Percentiles rank a stretch among this genome's conserved stretches.
Conservation (phyloP, 2,797 vertebrate species). For the Hirundo rustica region DNA sequence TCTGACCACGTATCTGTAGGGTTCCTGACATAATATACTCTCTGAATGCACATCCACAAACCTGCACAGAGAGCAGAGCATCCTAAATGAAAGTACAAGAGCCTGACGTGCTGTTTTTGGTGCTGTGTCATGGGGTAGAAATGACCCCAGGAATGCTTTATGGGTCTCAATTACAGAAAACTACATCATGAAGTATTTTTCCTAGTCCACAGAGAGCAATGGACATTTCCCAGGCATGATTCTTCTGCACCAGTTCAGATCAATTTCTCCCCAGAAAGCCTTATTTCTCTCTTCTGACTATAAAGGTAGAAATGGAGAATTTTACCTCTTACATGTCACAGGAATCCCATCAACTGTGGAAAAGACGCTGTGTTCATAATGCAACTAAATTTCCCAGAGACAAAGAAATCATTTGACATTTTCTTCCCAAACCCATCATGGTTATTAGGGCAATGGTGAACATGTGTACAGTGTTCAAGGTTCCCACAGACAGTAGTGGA, state of each 20-base stretch:
- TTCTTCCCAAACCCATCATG: neutral
- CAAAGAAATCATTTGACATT: neutral
- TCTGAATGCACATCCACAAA: neutral
- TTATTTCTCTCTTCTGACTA: neutral
- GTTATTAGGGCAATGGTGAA: neutral
- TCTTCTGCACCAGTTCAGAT: neutral
- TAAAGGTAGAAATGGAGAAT: neutral
- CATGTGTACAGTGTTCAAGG: accelerated
- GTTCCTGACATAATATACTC: neutral
- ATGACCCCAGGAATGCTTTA: neutral
- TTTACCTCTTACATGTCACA: neutral
- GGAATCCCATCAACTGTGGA: neutral
- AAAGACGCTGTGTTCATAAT: neutral
- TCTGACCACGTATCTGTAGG: neutral
- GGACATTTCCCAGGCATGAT: slow-evolving; percentile 21
- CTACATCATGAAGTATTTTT: neutral
- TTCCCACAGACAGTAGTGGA: neutral
- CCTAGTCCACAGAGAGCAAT: neutral
- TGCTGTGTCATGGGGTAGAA: neutral
- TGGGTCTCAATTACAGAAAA: neutral
- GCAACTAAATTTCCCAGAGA: neutral
- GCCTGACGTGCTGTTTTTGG: neutral
- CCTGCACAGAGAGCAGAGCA: neutral
- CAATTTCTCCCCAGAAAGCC: slow-evolving; percentile 27
- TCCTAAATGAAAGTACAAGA: neutral